Evolutionary conservation across 2,888 invertebrate species (phyloP), one percentile per base, ranked within the genome.

Genomic region (Sphecodes monilicornis): DNA sequence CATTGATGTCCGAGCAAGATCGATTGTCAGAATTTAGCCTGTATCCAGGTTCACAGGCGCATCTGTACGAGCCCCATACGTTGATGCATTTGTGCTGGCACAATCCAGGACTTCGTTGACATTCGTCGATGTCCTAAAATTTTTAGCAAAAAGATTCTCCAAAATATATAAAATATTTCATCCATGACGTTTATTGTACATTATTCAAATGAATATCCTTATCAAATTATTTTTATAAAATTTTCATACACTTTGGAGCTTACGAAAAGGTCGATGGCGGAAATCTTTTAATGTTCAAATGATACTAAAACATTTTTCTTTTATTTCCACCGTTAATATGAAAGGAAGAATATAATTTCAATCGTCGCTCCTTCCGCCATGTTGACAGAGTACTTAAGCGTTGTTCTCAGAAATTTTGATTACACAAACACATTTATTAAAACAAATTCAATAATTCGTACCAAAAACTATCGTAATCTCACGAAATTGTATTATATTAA

Each of bases 51-150:
- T 97, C 96, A 92, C 99, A 99, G 11, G 97, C 96, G 94, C 99
- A 99, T 75, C 97, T 96, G 95, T 97, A 99, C 0, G 98, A 96
- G 0, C 99, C 99, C 97, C 98, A 98, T 1, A 97, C 96, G 94
- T 99, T 99, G 81, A 97, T 96, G 93, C 99, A 99, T 50, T 96
- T 96, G 88, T 99, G 99, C 91, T 98, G 97, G 92, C 99, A 99
- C 1, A 97, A 91, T 1, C 95, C 93, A 39, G 92, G 91, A 6
- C 86, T 93, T 86, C 95, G 95, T 26, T 93, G 91, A 92, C 98
- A 98, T 93, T 98, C 98, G 92, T 98, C 96, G 13, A 97, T 94
- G 92, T 97, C 97, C 78, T 96, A 94, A 95, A 96, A 64, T 70
- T 69, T 32, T 70, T 73, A 11, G 36, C 22, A 32, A 46, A 13